Evolutionary conservation across 2,113 vertebrate genomes (phyloP).

Genomic region (Aspiorhynchus laticeps): DNA sequence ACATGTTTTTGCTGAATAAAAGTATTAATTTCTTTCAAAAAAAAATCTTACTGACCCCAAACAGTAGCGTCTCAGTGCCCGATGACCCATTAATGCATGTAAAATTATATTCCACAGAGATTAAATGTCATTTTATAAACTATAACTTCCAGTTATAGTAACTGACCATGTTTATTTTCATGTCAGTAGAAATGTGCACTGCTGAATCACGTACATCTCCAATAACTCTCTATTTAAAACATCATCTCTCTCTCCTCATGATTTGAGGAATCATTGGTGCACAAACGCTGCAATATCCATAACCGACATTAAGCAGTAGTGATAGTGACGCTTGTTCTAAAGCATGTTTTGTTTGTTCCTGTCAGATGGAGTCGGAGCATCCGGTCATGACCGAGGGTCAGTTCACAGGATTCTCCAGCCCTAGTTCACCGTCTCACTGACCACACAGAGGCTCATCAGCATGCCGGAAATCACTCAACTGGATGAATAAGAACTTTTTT

Average conservation of each 20-base stretch:
- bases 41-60: background rate
- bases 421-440: constrained; percentile 74
- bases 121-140: background rate
- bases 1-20: background rate
- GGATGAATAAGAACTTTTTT: background rate
- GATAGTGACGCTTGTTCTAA: background rate
- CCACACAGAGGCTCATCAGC: constrained; percentile 44
- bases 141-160: background rate
- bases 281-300: background rate
- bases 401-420: constrained; percentile 77
- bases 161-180: background rate
- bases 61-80: background rate
- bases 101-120: background rate
- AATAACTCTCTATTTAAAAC: background rate
- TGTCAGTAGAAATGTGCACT: background rate
- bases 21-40: background rate
- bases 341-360: background rate
- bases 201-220: background rate
- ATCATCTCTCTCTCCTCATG: background rate
- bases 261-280: background rate
- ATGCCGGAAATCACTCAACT: background rate
- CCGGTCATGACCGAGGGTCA: constrained; percentile 68
- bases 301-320: background rate
- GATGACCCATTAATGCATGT: background rate
- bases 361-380: constrained; percentile 71